Conservation (phyloP, 2,888 invertebrate genomes). For the Andrena minutula region DNA sequence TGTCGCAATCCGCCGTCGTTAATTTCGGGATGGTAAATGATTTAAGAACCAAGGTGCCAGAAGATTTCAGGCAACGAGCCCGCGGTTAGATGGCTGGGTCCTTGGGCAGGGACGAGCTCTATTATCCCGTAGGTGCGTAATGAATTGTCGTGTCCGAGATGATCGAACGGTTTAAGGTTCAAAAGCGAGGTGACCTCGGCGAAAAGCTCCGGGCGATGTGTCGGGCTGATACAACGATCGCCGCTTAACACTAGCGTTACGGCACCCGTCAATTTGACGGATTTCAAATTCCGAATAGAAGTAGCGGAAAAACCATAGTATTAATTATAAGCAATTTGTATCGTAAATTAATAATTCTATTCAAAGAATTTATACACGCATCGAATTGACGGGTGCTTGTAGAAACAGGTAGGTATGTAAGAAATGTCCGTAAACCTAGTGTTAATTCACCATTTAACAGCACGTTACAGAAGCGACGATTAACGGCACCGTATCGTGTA, state of each 20-base stretch:
- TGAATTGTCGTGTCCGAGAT: slow-evolving; percentile 7
- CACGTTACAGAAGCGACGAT: too few relatives aligned
- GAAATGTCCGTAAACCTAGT: too few relatives aligned
- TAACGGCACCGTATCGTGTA: too few relatives aligned
- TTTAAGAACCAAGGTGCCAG: neutral
- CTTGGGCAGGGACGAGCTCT: slow-evolving; percentile 11
- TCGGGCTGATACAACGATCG: neutral
- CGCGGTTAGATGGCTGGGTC: neutral
- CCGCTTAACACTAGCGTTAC: neutral
- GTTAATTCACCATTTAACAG: too few relatives aligned
- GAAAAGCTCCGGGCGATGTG: neutral
- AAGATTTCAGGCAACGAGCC: neutral
- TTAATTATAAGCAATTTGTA: too few relatives aligned
- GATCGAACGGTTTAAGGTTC: slow-evolving; percentile 23
- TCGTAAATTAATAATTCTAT: too few relatives aligned
- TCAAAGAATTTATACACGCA: too few relatives aligned
- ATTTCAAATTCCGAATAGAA: too few relatives aligned
- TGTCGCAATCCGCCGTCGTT: neutral
- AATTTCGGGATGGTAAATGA: neutral
- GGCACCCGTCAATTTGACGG: neutral
- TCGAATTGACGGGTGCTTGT: too few relatives aligned
- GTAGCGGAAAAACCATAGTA: too few relatives aligned
- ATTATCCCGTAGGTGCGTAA: slow-evolving; percentile 3
- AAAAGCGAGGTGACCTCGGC: neutral
- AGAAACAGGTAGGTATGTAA: too few relatives aligned